Conservation (phyloP, 2,113 vertebrate species). For the Spea bombifrons region DNA sequence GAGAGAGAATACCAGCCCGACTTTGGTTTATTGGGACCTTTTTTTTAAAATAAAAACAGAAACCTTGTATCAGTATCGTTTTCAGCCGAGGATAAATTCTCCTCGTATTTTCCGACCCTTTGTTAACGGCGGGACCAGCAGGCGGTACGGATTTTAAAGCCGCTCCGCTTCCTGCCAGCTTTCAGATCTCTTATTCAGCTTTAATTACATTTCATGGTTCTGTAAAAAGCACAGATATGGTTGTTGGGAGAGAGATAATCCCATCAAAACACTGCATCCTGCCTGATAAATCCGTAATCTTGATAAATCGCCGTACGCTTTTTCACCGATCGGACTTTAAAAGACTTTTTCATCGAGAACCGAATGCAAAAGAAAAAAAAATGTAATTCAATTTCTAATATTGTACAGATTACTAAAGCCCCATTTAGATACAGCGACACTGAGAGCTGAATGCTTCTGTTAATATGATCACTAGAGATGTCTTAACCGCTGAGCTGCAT, state of each 20-base stretch:
- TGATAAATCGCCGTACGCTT: background rate
- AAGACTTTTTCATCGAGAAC: background rate
- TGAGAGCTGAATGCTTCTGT: background rate
- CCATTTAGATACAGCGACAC: no score
- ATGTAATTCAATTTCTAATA: background rate
- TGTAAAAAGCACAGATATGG: background rate
- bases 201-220: background rate
- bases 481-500: background rate
- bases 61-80: no score
- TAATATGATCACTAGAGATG: background rate
- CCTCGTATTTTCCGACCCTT: background rate
- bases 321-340: slow-evolving; percentile 4
- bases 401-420: background rate
- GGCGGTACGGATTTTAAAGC: background rate
- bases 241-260: background rate
- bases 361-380: background rate
- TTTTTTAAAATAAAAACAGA: no score
- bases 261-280: background rate
- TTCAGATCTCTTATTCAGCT: background rate
- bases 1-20: no score
- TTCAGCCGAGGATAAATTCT: no score
- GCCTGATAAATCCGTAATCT: background rate
- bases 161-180: background rate
- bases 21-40: no score
- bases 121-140: background rate